phyloP scores from a whole-genome alignment of 2,113 vertebrate genomes.

The Coptodon rendalli region DNA sequence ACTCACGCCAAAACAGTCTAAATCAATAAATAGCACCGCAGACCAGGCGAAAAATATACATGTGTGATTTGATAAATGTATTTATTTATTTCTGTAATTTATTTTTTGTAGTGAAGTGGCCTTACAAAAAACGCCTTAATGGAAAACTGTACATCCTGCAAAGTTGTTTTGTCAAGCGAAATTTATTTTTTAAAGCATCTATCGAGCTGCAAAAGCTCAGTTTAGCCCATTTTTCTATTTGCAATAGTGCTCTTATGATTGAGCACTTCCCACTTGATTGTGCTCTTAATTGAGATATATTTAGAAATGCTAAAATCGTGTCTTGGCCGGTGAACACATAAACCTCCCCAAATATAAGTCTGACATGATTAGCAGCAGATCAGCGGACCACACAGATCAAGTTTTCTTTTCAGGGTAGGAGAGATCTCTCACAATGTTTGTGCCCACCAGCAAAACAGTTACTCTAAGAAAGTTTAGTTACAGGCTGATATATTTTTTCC shows the following conservation, averaged over 20 bases:
- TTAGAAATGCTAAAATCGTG: background rate
- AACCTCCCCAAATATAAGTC: background rate
- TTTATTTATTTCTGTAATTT: background rate
- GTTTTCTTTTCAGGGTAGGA: background rate
- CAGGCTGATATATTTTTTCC: background rate
- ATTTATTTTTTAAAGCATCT: background rate
- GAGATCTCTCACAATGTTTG: background rate
- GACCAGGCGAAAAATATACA: fast-evolving
- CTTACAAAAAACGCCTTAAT: background rate
- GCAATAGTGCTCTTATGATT: background rate
- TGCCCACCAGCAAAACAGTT: background rate
- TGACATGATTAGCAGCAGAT: slow-evolving; percentile 4
- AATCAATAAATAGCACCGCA: background rate
- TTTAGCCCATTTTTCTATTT: background rate
- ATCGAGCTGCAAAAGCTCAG: background rate
- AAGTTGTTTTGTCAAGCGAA: background rate
- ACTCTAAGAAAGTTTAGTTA: background rate
- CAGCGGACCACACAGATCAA: background rate
- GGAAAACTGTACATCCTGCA: background rate
- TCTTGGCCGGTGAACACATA: slow-evolving; percentile 29
- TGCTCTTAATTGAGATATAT: background rate
- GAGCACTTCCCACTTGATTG: background rate
- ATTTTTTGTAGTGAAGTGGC: background rate
- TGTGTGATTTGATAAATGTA: background rate
- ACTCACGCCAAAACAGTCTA: background rate